These are phyloP conservation scores for Myocastor coypus DNA, from an alignment of 2,113 vertebrate genomes.

Conservation along the genomic window DNA sequence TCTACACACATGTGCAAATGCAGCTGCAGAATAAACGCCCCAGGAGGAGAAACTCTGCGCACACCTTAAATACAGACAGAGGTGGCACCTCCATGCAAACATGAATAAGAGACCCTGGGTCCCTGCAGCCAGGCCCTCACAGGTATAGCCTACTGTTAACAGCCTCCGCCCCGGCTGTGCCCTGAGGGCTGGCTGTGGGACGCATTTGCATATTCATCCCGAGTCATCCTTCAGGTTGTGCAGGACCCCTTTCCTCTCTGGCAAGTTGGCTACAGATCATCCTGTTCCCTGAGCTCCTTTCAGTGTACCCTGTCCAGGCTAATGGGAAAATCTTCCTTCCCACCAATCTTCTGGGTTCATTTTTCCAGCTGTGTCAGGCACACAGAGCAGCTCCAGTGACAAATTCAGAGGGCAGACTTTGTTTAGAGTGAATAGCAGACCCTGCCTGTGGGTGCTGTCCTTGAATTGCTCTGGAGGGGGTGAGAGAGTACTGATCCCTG, in stretches of 20 bases:
- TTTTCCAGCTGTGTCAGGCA: not conserved
- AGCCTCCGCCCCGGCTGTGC: not conserved
- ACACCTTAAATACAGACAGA: not conserved
- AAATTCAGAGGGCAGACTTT: not conserved
- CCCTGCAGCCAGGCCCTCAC: not conserved
- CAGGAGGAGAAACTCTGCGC: not conserved
- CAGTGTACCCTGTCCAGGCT: not conserved
- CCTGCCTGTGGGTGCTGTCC: not conserved
- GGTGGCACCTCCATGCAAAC: not conserved
- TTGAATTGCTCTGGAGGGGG: not conserved
- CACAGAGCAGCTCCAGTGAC: not conserved
- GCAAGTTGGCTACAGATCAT: not conserved
- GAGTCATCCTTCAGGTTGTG: not conserved
- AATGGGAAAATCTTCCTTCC: not conserved
- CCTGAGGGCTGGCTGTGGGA: not conserved
- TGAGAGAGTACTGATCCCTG: not conserved
- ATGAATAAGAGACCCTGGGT: not conserved
- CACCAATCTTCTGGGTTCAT: not conserved
- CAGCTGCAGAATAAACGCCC: not conserved
- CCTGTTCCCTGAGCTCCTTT: not conserved
- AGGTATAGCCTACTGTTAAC: not conserved
- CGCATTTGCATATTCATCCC: too few species aligned
- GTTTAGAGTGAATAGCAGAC: not conserved
- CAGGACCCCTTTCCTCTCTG: not conserved
- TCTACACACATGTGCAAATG: not conserved